Evolutionary conservation across 2,113 vertebrate genomes (phyloP).

Genomic region (Ptyas mucosa): DNA sequence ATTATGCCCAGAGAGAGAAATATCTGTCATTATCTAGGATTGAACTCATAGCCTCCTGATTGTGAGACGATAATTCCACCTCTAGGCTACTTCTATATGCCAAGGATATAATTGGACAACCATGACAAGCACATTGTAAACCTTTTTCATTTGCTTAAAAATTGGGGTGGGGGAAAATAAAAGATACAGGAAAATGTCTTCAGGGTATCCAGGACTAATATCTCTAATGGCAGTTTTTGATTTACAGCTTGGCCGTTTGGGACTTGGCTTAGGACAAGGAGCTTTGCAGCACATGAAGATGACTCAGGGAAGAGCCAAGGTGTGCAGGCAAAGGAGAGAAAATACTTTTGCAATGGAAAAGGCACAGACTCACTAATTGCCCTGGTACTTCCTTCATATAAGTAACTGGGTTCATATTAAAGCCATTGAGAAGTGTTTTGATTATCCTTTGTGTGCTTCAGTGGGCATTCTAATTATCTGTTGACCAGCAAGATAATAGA

Average conservation of each 20-base stretch:
- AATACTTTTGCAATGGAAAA: conserved; percentile 37
- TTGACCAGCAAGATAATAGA: conserved; percentile 25
- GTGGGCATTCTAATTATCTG: conserved; percentile 32
- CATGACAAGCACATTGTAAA: background rate
- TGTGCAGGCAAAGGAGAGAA: conserved; percentile 38
- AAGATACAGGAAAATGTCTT: background rate
- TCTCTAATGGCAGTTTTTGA: conserved; percentile 36
- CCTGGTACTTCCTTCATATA: conserved; percentile 40
- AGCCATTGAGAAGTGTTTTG: conserved; percentile 56
- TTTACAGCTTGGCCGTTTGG: conserved; percentile 50
- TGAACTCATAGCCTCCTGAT: background rate
- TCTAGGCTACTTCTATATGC: background rate
- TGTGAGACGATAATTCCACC: background rate
- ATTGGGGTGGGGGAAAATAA: background rate
- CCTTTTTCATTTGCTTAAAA: background rate
- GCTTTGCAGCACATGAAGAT: conserved; percentile 45
- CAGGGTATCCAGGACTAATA: background rate
- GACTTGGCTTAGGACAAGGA: conserved; percentile 40
- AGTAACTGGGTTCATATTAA: conserved; percentile 42
- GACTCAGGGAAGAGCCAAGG: conserved; percentile 72
- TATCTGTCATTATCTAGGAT: background rate
- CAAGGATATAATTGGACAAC: background rate
- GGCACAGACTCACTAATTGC: background rate
- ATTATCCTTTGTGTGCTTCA: conserved; percentile 23
- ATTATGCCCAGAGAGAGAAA: background rate